These are phyloP conservation scores for Tokudaia tokunoshimensis DNA, from an alignment of 2,797 vertebrate species.

Conservation along the genomic window DNA sequence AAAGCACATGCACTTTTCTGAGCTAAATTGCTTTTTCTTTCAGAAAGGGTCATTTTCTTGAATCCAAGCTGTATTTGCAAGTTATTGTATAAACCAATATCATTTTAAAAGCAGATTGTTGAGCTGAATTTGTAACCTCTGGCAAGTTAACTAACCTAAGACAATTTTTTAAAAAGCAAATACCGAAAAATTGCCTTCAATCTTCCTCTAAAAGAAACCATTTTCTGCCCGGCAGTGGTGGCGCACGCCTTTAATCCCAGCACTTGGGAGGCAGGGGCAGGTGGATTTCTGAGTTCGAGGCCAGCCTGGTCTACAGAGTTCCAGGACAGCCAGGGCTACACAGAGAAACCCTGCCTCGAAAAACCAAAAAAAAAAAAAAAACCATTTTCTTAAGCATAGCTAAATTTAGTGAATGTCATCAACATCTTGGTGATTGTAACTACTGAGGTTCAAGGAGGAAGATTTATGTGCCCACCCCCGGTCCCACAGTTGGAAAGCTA, in stretches of 20 bases:
- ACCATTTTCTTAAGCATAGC: background rate
- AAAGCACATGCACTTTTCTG: too few species aligned
- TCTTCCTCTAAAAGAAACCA: constrained; percentile 4
- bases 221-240: too few species aligned
- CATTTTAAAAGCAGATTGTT: constrained; percentile 41
- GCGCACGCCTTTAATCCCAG: too few species aligned
- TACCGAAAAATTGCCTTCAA: background rate
- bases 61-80: background rate
- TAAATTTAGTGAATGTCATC: background rate
- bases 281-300: too few species aligned
- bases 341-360: too few species aligned
- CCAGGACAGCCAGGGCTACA: too few species aligned
- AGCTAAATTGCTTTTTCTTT: background rate
- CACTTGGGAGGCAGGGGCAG: too few species aligned
- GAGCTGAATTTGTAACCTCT: too few species aligned
- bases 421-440: background rate
- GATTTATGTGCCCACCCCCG: background rate
- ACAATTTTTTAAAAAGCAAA: background rate
- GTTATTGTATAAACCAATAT: constrained; percentile 10
- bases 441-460: background rate
- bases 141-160: too few species aligned
- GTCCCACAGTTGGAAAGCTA: background rate
- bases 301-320: too few species aligned
- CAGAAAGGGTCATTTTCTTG: background rate
- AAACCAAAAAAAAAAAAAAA: too few species aligned